Conservation (phyloP, 2,113 vertebrate genomes). For the Passer montanus region DNA sequence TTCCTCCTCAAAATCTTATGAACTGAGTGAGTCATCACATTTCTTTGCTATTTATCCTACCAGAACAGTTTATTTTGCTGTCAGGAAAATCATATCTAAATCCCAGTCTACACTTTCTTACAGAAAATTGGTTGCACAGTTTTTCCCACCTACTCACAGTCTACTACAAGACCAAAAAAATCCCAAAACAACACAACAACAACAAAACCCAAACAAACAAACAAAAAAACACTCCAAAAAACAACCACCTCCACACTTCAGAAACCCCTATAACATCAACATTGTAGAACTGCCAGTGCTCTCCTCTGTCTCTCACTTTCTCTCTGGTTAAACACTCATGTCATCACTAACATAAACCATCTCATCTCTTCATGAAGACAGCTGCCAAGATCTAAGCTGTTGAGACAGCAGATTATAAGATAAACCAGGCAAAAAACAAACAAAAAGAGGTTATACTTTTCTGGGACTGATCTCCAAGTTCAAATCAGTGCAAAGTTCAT, state of each 20-base stretch:
- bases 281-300: not conserved
- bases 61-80: not conserved
- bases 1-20: not conserved
- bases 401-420: constrained; percentile 13
- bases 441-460: not conserved
- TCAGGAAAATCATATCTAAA: not conserved
- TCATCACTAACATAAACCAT: not conserved
- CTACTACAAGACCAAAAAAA: not conserved
- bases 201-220: not conserved
- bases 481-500: not conserved
- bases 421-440: not conserved
- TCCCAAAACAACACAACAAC: not conserved
- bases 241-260: too few relatives aligned
- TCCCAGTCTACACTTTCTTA: not conserved
- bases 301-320: not conserved
- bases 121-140: not conserved
- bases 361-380: not conserved
- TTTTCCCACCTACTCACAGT: not conserved
- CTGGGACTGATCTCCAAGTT: not conserved
- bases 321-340: not conserved
- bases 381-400: not conserved
- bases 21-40: not conserved
- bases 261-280: not conserved
- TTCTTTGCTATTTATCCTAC: not conserved
- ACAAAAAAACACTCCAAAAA: not conserved